Conservation (phyloP, 2,113 vertebrate genomes). For the Andinoacara biseriatus region DNA sequence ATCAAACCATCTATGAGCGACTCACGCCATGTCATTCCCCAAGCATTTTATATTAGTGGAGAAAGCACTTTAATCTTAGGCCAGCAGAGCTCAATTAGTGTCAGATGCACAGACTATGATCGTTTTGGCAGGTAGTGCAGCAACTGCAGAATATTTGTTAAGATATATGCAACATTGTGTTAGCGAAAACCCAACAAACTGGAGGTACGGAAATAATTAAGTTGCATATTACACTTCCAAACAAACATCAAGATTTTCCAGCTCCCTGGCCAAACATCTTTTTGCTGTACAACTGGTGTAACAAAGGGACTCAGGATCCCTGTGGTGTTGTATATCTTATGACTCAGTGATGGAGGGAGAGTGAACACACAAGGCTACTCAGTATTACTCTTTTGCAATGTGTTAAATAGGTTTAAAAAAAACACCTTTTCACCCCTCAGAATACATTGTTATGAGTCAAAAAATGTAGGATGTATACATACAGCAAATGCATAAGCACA, state of each 20-base stretch:
- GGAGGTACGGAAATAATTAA: constrained; percentile 60
- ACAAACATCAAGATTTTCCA: constrained; percentile 69
- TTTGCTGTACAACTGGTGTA: constrained; percentile 51
- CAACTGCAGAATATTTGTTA: constrained; percentile 18
- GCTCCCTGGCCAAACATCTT: constrained; percentile 56
- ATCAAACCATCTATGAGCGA: not conserved
- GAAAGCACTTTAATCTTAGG: constrained; percentile 7
- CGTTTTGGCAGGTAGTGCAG: constrained; percentile 17
- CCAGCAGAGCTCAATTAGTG: constrained; percentile 6
- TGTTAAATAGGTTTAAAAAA: constrained; percentile 8
- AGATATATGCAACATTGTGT: constrained; percentile 27
- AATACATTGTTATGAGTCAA: constrained; percentile 2
- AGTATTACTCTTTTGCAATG: constrained; percentile 32
- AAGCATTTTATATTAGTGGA: constrained; percentile 7
- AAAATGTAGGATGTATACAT: constrained; percentile 4
- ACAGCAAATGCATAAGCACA: constrained; percentile 16
- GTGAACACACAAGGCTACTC: constrained; percentile 12
- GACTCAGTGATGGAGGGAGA: constrained; percentile 27
- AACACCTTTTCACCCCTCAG: not conserved
- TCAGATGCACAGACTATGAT: constrained; percentile 3
- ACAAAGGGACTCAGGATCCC: constrained; percentile 53
- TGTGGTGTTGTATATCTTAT: constrained; percentile 44
- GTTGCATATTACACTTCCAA: constrained; percentile 61
- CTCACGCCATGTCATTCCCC: constrained; percentile 3
- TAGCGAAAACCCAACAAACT: constrained; percentile 42